These are phyloP conservation scores for Philonicus albiceps DNA, from an alignment of 2,888 invertebrate genomes.

Conservation along the genomic window DNA sequence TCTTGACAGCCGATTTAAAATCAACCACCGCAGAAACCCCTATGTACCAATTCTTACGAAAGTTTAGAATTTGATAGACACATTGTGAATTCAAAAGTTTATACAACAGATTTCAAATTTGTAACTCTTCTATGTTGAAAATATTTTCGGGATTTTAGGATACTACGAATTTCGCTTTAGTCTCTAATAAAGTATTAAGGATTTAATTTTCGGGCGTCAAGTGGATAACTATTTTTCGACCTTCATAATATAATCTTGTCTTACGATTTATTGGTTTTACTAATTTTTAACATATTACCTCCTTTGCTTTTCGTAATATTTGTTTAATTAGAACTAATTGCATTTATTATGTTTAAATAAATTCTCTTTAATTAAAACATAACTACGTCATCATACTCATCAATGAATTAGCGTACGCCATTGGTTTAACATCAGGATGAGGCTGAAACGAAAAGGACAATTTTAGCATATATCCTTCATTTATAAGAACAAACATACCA, in stretches of 20 bases:
- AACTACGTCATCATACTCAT: conserved; percentile 70
- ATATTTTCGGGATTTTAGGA: too few species aligned
- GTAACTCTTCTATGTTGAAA: too few species aligned
- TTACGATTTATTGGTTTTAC: conserved; percentile 33
- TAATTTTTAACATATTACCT: conserved; percentile 34
- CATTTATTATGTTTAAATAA: conserved; percentile 35
- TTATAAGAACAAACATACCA: conserved; percentile 68
- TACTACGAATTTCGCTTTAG: too few species aligned
- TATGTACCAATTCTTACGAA: too few species aligned
- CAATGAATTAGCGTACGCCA: conserved; percentile 93
- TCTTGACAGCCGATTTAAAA: too few species aligned
- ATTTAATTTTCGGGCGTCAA: neutral
- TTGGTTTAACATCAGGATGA: conserved; percentile 96
- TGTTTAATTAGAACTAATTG: conserved; percentile 39
- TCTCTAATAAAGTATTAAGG: neutral
- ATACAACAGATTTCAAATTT: too few species aligned
- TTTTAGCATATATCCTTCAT: neutral
- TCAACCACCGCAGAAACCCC: neutral
- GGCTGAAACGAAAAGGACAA: conserved; percentile 72
- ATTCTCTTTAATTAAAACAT: conserved; percentile 39
- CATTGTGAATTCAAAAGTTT: too few species aligned
- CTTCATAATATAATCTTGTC: neutral
- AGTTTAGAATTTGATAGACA: too few species aligned
- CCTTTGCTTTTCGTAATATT: conserved; percentile 12
- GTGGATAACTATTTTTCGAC: neutral